A percentile compares a stretch with the other conserved stretches of the same genome.
Conservation (phyloP, 2,797 vertebrate genomes). For the Anniella stebbinsi region DNA sequence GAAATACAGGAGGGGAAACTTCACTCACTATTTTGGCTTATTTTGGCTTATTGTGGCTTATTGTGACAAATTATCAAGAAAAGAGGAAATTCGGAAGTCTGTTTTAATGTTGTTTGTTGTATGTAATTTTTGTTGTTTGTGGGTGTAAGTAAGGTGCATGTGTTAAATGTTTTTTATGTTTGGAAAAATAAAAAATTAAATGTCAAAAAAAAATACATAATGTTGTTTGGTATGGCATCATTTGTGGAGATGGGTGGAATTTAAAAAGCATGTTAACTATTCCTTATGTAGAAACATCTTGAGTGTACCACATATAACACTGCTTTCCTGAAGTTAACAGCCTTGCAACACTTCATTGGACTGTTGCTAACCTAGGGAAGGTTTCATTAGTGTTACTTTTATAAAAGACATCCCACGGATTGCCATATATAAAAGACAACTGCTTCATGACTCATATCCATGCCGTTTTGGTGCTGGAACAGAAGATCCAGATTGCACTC, state of each 20-base stretch:
- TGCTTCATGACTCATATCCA: slow-evolving; percentile 9
- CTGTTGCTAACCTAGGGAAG: neutral
- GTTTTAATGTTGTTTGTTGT: too few species aligned
- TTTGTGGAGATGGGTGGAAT: neutral
- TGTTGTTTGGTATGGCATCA: neutral
- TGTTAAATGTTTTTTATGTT: too few species aligned
- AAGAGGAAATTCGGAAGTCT: too few species aligned
- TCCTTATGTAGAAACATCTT: neutral
- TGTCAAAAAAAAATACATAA: too few species aligned
- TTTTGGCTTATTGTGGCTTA: too few species aligned
- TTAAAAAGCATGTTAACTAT: neutral
- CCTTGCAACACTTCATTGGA: neutral
- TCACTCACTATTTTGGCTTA: too few species aligned
- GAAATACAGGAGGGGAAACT: too few species aligned
- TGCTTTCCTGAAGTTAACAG: neutral
- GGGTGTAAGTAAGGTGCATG: too few species aligned
- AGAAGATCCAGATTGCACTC: neutral
- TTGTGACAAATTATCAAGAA: too few species aligned
- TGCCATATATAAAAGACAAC: neutral
- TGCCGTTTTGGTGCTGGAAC: neutral
- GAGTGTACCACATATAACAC: neutral
- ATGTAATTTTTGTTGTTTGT: too few species aligned
- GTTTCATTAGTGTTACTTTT: neutral
- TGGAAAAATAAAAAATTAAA: too few species aligned
- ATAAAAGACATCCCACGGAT: neutral